phyloP scores from a whole-genome alignment of 2,797 vertebrate genomes.

The Nothura maculosa region DNA sequence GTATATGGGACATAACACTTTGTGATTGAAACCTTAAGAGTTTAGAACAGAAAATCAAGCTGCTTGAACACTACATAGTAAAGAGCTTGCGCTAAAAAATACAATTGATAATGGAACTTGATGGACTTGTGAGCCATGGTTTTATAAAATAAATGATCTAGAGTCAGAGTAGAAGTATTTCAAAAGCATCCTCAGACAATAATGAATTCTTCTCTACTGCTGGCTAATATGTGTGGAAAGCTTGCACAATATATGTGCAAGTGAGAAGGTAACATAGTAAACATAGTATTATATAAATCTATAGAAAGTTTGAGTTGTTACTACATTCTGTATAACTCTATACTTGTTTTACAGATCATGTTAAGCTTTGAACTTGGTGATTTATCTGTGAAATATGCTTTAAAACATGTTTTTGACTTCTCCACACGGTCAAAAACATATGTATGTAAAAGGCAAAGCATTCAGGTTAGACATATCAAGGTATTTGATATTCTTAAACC shows the following conservation, averaged over 20 bases:
- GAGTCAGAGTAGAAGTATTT: not conserved
- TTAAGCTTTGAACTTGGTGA: not conserved
- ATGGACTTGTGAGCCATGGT: not conserved
- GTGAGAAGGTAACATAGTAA: not conserved
- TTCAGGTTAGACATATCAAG: not conserved
- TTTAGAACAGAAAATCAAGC: slow-evolving; percentile 27
- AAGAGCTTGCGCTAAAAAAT: not conserved
- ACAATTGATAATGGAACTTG: slow-evolving; percentile 13
- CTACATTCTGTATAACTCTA: not conserved
- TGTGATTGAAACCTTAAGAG: slow-evolving; percentile 10
- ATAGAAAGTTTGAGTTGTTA: not conserved
- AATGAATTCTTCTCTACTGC: not conserved
- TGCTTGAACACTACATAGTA: not conserved
- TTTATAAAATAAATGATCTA: slow-evolving; percentile 28
- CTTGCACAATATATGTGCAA: too few relatives aligned
- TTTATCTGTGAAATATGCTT: not conserved
- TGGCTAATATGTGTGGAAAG: not conserved
- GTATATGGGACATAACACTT: not conserved
- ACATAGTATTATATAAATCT: not conserved
- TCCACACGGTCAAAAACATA: not conserved
- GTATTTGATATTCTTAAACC: not conserved
- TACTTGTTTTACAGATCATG: not conserved
- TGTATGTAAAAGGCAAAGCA: not conserved
- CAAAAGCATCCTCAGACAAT: not conserved
- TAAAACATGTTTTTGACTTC: not conserved